Evolutionary conservation across 2,113 vertebrate species (phyloP).

Genomic region (Mustela nigripes): DNA sequence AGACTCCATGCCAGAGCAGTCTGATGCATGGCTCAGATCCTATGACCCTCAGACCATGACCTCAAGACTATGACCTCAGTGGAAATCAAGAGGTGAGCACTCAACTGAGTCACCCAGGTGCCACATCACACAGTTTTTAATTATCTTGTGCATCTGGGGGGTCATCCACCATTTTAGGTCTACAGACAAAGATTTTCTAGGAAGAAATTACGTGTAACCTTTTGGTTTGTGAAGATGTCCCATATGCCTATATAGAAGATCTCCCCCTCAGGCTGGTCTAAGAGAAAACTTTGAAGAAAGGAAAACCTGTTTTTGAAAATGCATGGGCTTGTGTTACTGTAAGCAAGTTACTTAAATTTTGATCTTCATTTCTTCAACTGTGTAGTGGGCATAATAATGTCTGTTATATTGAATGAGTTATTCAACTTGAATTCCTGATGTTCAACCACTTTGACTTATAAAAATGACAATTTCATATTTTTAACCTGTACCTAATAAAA

Average conservation of each 20-base stretch:
- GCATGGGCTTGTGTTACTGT: not conserved
- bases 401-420: not conserved
- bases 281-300: not conserved
- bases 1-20: not conserved
- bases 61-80: not conserved
- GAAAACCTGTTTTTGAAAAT: conserved; percentile 8
- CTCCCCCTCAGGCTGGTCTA: not conserved
- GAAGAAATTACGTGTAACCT: not conserved
- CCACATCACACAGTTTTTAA: not conserved
- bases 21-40: not conserved
- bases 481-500: not conserved
- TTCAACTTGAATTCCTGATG: not conserved
- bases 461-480: not conserved
- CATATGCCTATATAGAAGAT: not conserved
- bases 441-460: not conserved
- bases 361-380: not conserved
- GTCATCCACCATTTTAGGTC: not conserved
- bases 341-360: not conserved
- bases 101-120: not conserved
- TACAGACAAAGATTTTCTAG: conserved; percentile 4
- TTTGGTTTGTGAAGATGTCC: not conserved
- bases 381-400: not conserved
- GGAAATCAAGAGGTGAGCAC: not conserved
- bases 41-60: not conserved
- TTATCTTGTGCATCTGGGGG: not conserved